phyloP scores from a whole-genome alignment of 1,140 invertebrate genomes.

The Rhysida immarginata region DNA sequence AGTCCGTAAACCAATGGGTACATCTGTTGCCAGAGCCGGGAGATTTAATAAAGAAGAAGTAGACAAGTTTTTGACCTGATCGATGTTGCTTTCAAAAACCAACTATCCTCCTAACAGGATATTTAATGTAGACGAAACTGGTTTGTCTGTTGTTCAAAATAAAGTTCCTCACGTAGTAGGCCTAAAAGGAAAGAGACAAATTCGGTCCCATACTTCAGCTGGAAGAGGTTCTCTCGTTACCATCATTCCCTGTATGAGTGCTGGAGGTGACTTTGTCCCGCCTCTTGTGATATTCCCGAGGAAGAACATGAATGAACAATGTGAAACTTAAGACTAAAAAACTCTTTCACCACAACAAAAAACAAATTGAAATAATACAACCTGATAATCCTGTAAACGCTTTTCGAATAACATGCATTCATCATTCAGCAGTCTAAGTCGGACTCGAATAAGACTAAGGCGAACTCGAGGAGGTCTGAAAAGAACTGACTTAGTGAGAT shows the following conservation, averaged over 20 bases:
- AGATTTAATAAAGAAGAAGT: slow-evolving; percentile 8
- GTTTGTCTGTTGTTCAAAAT: neutral
- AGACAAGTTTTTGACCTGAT: slow-evolving; percentile 8
- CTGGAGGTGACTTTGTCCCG: neutral
- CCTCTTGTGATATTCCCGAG: slow-evolving; percentile 2
- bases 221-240: neutral
- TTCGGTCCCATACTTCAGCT: slow-evolving; percentile 3
- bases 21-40: neutral
- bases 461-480: too few relatives aligned
- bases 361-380: too few relatives aligned
- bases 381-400: too few relatives aligned
- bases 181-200: slow-evolving; percentile 9
- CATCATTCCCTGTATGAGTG: neutral
- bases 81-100: neutral
- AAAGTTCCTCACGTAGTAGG: slow-evolving; percentile 5
- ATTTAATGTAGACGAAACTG: slow-evolving; percentile 5
- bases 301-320: neutral
- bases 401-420: too few relatives aligned
- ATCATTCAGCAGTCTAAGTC: too few relatives aligned
- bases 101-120: slow-evolving; percentile 6
- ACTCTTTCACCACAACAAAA: too few relatives aligned
- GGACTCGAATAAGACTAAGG: too few relatives aligned
- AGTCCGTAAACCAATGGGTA: neutral
- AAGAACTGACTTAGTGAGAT: too few relatives aligned
- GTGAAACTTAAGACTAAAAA: too few relatives aligned